Percentiles rank a stretch among this genome's conserved stretches.
These are phyloP conservation scores for Microctonus hyperodae DNA, from an alignment of 2,888 invertebrate species.

Conservation along the genomic window DNA sequence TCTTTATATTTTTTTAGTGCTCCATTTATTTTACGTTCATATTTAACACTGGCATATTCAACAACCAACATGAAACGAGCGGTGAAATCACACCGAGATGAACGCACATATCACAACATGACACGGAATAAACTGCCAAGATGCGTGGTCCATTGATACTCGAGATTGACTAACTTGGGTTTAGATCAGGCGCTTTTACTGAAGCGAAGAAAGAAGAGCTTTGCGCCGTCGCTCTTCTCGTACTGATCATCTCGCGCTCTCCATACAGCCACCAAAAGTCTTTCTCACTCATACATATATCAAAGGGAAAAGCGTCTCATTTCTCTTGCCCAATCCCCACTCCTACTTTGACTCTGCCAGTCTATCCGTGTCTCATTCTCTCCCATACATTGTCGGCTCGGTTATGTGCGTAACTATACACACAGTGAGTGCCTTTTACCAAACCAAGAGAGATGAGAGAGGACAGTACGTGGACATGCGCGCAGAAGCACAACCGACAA, in stretches of 20 bases:
- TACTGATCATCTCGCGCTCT: neutral
- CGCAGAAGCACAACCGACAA: constrained; percentile 25
- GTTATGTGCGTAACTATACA: too few relatives aligned
- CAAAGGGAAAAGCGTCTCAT: neutral
- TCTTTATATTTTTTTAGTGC: too few relatives aligned
- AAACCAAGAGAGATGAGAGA: constrained; percentile 8
- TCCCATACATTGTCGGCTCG: constrained; percentile 5
- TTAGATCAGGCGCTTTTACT: constrained; percentile 33
- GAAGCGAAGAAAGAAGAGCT: constrained; percentile 4
- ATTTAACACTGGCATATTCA: too few relatives aligned
- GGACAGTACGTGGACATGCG: neutral
- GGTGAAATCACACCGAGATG: neutral
- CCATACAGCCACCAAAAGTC: neutral
- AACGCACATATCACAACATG: constrained; percentile 10
- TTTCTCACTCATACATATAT: neutral
- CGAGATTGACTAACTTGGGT: constrained; percentile 40
- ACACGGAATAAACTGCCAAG: constrained; percentile 1
- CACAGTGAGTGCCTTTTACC: too few relatives aligned
- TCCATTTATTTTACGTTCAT: too few relatives aligned
- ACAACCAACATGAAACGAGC: neutral
- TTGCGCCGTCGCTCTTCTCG: constrained; percentile 33
- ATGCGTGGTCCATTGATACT: constrained; percentile 35
- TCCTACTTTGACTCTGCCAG: neutral
- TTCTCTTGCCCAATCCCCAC: neutral
- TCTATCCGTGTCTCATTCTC: neutral